Evolutionary conservation across 2,888 invertebrate genomes (phyloP), one percentile per base, ranked within the genome.

Genomic region (Coecobrya sp.): DNA sequence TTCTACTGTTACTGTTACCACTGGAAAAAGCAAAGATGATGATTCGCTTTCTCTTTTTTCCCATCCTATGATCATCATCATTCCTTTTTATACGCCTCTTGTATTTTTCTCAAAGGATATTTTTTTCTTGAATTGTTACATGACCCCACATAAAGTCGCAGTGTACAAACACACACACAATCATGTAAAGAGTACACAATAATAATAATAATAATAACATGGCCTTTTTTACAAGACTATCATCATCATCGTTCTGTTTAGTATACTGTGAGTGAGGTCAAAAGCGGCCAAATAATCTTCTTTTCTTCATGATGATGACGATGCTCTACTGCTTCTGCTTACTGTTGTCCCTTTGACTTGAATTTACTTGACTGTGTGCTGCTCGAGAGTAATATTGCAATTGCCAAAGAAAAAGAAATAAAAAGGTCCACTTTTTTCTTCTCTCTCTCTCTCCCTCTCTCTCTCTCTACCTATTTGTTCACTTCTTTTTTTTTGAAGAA

Each of bases 221-320:
- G 45, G 76, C 73, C 86, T 70, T 55, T 86, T 76, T 76, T 76
- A 86, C 49, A 55, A 81, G 81, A 81, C 42, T 42, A 76, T 86
- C 55, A 52, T 86, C 88, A 81, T 88, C 8, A 52, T 68, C 81
- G 49, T 73, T 68, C 25, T 87, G 11, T 22, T 11, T 49, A 76
- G 25, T 76, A 49, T 45, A 76, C 76, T 68, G 89, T 42, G 42
- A 73, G 84, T 22, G 62, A 82, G 82, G 82, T 59, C 59, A 84
- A 84, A 84, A 90, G 70, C 84, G 52, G 62, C 90, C 49, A 85
- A 89, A 90, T 85, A 90, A 90, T 85, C 84, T 65, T 86, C 42
- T 79, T 73, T 87, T 73, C 55, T 81, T 81, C 59, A 81, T n/a
- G n/a, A 11, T 36, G 30, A 81, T 79, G 45, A 49, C 79, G 49